Evolutionary conservation across 92 coral and sea anemone species (phyloP).

Genomic region (Actinostola sp.): DNA sequence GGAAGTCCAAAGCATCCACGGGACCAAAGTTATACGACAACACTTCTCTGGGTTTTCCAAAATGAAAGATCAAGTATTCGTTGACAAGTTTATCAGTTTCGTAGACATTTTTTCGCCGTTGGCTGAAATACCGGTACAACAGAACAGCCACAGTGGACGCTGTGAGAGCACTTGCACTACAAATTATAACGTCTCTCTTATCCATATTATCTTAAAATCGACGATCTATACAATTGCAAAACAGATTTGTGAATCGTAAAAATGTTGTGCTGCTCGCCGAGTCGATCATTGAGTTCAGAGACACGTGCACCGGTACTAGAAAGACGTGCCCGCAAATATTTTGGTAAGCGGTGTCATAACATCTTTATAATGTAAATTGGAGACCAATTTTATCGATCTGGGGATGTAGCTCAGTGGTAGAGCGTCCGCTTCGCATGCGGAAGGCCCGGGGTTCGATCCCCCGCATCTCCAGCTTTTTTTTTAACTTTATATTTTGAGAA

Average conservation of each 20-base stretch:
- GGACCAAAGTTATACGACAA: slow-evolving; percentile 69
- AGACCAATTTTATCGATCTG: neutral
- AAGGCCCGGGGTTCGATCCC: slow-evolving; percentile 99
- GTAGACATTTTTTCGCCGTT: slow-evolving; percentile 46
- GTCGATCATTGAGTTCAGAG: neutral
- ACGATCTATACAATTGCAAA: too few relatives aligned
- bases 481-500: neutral
- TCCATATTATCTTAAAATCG: neutral
- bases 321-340: neutral
- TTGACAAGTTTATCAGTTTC: slow-evolving; percentile 60
- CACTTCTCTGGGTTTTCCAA: slow-evolving; percentile 59
- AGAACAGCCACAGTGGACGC: slow-evolving; percentile 61
- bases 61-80: slow-evolving; percentile 59
- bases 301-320: neutral
- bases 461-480: slow-evolving; percentile 86
- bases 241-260: neutral
- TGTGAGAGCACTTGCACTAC: slow-evolving; percentile 48
- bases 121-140: slow-evolving; percentile 43
- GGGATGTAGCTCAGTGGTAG: slow-evolving; percentile 99
- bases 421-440: slow-evolving; percentile 99
- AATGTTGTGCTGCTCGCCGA: neutral
- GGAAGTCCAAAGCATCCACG: slow-evolving; percentile 55
- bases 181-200: slow-evolving; percentile 18
- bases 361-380: neutral
- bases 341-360: neutral